Evolutionary conservation across 1,140 invertebrate species (phyloP), one percentile per base, ranked within the genome.

Genomic region (Chrysoperla carnea): DNA sequence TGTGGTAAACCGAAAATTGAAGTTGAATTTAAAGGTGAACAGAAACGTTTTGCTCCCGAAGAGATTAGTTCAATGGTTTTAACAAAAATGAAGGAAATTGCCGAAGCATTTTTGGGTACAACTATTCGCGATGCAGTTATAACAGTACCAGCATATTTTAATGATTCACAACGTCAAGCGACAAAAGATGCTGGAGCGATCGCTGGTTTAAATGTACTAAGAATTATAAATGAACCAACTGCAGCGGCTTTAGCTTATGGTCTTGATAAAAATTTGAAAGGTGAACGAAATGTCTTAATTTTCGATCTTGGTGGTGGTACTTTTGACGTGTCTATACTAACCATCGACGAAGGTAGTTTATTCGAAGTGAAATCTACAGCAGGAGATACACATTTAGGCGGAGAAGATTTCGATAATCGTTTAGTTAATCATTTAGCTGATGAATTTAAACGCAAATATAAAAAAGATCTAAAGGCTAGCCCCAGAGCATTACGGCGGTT

Each of bases 221-320:
- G 80, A 41, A 80, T 84, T 49, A 81, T 84, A 46, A 82, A 84
- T 52, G 78, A 84, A 81, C 78, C 81, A 0, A 83, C 79, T 7
- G 81, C 76, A 60, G 86, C 68, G 55, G 89, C 70, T 64, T 72
- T 69, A 58, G 88, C 70, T 47, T 91, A 75, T 71, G 90, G 71
- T 57, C 72, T 71, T 61, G 82, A 86, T 51, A 79, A 78, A 53
- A 84, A 76, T 59, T 67, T 72, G 2, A 71, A 77, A 66, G 87
- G 86, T 1, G 76, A 76, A 47, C 64, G 65, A 46, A 76, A 69
- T 39, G 68, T 74, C 6, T 61, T 90, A 1, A 69, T 77, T 29
- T 78, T 73, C 49, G 74, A 78, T 51, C 54, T 78, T 13, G 76
- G 76, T 6, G 75, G 75, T 8, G 73, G 74, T 6, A 76, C 75